Conservation (phyloP, 2,113 vertebrate genomes). For the Indri indri region DNA sequence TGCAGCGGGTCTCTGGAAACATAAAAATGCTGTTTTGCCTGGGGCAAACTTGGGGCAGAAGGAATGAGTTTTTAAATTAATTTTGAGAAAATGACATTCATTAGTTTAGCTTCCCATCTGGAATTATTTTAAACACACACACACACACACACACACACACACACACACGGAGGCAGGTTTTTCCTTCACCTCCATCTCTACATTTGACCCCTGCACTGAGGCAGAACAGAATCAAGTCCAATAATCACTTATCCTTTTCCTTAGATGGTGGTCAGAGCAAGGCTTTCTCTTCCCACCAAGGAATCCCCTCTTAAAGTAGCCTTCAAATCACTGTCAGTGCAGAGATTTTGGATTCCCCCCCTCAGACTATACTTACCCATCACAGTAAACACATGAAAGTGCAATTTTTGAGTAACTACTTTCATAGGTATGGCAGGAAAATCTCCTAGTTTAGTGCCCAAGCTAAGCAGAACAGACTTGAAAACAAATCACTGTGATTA, state of each 20-base stretch:
- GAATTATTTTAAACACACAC: conserved; percentile 41
- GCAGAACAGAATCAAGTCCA: neutral
- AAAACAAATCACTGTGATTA: neutral
- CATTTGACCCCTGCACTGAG: neutral
- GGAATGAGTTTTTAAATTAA: conserved; percentile 57
- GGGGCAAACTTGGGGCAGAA: conserved; percentile 28
- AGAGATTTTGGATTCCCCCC: neutral
- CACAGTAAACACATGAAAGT: neutral
- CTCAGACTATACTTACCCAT: neutral
- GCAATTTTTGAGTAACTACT: neutral
- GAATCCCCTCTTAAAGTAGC: neutral
- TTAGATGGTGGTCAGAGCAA: neutral
- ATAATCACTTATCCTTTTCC: neutral
- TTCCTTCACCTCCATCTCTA: neutral
- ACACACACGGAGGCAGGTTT: neutral
- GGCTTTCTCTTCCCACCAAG: neutral
- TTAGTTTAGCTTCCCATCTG: conserved; percentile 51
- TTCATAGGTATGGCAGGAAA: neutral
- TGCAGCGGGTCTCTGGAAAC: neutral
- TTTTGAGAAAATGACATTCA: conserved; percentile 52
- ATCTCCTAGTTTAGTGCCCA: neutral
- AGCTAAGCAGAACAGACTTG: neutral
- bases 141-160: neutral
- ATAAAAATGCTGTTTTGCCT: conserved; percentile 29
- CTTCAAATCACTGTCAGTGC: neutral